Evolutionary conservation across 1,140 invertebrate genomes (phyloP), one percentile per base, ranked within the genome.

Genomic region (Mya arenaria): DNA sequence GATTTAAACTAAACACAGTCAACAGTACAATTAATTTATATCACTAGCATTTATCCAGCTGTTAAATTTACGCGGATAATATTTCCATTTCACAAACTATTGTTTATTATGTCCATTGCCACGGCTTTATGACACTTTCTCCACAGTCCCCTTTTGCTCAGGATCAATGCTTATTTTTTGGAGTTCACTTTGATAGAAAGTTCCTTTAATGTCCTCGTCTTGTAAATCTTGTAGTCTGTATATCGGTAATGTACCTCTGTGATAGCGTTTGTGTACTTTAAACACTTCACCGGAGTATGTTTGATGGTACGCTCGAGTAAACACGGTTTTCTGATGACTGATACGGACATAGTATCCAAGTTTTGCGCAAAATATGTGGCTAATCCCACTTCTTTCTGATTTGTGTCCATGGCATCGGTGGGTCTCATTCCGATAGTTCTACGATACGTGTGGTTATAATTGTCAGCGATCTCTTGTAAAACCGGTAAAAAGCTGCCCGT

Each of bases 201-300:
- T 69, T 44, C 81, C 72, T 62, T 75, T 68, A 52, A 77, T 58
- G n/a, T 75, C 63, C 23, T 75, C 80, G 13, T 37, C 48, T 30
- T 41, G 19, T 15, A 44, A 52, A 60, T 82, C 80, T 34, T 74
- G 25, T 32, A 75, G 23, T 44, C 52, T 39, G 63, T 75, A 82
- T 17, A 82, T 25, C n/a, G 71, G 71, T 23, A 60, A 41, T 39
- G 52, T 44, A 30, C 63, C 62, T 39, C 81, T 48, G 36, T 56
- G 63, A 48, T n/a, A 77, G 55, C n/a, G 48, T 56, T 34, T 60
- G 25, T 1, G 32, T 36, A 52, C 71, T 71, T 30, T 32, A 30
- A 84, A 84, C 19, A 84, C 66, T 65, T 84, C 82, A 2, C 74
- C 82, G 4, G 82, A 65, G 72, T 65, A 84, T 55, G 39, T 84